phyloP scores from a whole-genome alignment of 2,113 vertebrate species.

The Gobius niger region DNA sequence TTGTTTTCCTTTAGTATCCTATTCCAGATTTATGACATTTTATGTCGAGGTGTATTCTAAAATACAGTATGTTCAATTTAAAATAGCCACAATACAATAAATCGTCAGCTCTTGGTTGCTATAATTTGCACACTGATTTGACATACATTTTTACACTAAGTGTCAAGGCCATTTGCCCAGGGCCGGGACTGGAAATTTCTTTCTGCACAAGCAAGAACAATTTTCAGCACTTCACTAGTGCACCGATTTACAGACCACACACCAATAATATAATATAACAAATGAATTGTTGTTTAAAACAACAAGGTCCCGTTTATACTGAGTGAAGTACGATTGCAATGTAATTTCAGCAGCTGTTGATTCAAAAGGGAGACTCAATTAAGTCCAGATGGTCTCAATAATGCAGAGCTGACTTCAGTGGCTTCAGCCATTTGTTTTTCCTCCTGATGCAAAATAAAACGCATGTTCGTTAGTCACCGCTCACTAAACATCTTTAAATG shows the following conservation, averaged over 20 bases:
- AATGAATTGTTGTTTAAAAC: slow-evolving; percentile 40
- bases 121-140: neutral
- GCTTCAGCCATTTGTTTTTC: slow-evolving; percentile 72
- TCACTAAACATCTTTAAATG: slow-evolving; percentile 73
- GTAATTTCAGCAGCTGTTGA: slow-evolving; percentile 76
- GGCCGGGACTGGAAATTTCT: neutral
- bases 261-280: slow-evolving; percentile 37
- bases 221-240: neutral
- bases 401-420: slow-evolving; percentile 75
- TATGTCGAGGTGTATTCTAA: too few species aligned
- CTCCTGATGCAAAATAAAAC: slow-evolving; percentile 73
- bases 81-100: slow-evolving; percentile 20
- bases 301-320: slow-evolving; percentile 32
- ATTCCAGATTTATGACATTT: slow-evolving; percentile 24
- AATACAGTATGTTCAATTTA: too few species aligned
- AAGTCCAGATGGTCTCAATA: slow-evolving; percentile 80
- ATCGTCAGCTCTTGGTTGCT: neutral
- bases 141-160: neutral
- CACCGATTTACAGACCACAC: neutral
- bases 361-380: slow-evolving; percentile 74
- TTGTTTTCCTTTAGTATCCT: slow-evolving; percentile 42
- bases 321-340: slow-evolving; percentile 63
- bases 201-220: neutral
- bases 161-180: neutral
- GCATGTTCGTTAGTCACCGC: slow-evolving; percentile 71